Conservation (phyloP, 1,140 invertebrate genomes). For the Phocides pigmalion region DNA sequence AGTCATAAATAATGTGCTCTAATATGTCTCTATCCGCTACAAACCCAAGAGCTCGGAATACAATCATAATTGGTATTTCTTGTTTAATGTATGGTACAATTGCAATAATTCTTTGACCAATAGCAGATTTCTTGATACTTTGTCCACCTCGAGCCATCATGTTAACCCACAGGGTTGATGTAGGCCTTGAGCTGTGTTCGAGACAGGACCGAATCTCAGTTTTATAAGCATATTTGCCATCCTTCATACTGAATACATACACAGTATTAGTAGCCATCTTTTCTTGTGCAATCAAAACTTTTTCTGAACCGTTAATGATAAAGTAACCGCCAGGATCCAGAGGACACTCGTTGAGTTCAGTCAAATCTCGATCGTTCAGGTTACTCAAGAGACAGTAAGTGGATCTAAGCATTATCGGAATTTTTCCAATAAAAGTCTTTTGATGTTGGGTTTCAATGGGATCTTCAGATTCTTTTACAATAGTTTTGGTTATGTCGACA, state of each 20-base stretch:
- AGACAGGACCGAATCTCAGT: slow-evolving; percentile 98
- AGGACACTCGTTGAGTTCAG: slow-evolving; percentile 99
- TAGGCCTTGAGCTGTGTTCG: slow-evolving; percentile 96
- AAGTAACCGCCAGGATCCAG: slow-evolving; percentile 99
- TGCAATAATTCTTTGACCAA: slow-evolving; percentile 98
- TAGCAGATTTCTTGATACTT: slow-evolving; percentile 97
- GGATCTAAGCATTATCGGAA: slow-evolving; percentile 99
- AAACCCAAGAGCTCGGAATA: slow-evolving; percentile 98
- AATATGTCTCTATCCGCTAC: slow-evolving; percentile 99
- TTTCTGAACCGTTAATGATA: slow-evolving; percentile 98
- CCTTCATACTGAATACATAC: slow-evolving; percentile 99
- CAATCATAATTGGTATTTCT: slow-evolving; percentile 99
- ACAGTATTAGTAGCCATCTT: slow-evolving; percentile 99
- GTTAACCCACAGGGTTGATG: slow-evolving; percentile 99
- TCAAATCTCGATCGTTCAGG: slow-evolving; percentile 98
- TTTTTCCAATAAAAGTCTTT: slow-evolving; percentile 99
- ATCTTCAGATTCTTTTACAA: slow-evolving; percentile 95
- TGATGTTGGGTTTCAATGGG: slow-evolving; percentile 97
- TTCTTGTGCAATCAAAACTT: slow-evolving; percentile 98
- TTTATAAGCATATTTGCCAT: slow-evolving; percentile 98
- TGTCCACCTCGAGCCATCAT: slow-evolving; percentile 99
- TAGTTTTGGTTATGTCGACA: slow-evolving; percentile 99
- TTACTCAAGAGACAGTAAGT: slow-evolving; percentile 97
- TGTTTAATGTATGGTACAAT: slow-evolving; percentile 99
- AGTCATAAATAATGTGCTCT: slow-evolving; percentile 99